phyloP scores from a whole-genome alignment of 1,140 invertebrate genomes.

The Penaeus indicus region DNA sequence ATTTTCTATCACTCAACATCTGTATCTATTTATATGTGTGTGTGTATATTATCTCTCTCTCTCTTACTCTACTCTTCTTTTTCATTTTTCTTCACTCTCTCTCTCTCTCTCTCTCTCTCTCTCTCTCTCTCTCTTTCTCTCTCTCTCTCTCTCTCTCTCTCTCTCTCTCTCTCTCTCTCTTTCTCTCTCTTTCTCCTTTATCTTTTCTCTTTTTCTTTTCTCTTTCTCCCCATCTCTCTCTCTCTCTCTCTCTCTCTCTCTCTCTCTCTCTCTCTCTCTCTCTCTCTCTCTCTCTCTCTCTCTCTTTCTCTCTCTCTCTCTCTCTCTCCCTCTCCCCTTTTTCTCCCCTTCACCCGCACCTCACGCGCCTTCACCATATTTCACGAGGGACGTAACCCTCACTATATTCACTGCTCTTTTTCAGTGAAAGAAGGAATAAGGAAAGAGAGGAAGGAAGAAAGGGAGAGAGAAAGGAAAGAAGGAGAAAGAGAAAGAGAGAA shows the following conservation, averaged over 20 bases:
- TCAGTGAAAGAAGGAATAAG: no score
- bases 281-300: not conserved
- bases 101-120: not conserved
- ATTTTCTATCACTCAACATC: not conserved
- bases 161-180: not conserved
- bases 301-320: not conserved
- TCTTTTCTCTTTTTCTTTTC: not conserved
- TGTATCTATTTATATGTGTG: not conserved
- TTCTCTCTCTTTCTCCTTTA: not conserved
- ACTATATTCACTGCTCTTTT: no score
- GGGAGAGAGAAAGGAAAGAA: not conserved
- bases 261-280: not conserved
- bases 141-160: not conserved
- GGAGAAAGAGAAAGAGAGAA: no score
- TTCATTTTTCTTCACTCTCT: not conserved
- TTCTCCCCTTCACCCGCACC: no score
- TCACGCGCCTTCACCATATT: no score
- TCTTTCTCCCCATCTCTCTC: not conserved
- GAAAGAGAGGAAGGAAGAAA: no score
- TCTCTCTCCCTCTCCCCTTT: not conserved
- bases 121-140: not conserved
- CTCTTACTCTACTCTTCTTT: not conserved
- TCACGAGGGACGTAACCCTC: no score
- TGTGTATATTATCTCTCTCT: not conserved
- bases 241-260: not conserved